Percentiles rank a stretch among this genome's conserved stretches.
These are phyloP conservation scores for Actias luna DNA, from an alignment of 2,888 invertebrate species.

Conservation along the genomic window DNA sequence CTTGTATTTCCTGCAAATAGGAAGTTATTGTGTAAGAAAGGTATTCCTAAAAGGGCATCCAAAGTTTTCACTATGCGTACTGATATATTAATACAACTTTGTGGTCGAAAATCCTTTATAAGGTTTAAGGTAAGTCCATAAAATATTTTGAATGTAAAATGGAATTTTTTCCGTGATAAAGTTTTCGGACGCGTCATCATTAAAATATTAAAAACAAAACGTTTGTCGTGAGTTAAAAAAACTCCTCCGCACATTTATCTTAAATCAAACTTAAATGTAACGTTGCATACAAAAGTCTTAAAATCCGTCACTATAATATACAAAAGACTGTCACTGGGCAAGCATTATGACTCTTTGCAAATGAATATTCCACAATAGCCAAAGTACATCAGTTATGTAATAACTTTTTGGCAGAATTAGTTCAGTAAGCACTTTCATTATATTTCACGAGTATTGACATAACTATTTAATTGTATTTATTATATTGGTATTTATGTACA, in stretches of 20 bases:
- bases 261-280: constrained; percentile 8
- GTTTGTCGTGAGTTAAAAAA: constrained; percentile 23
- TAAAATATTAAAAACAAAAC: constrained; percentile 43
- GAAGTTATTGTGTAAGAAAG: too few species aligned
- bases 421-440: too few species aligned
- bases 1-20: too few species aligned
- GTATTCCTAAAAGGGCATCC: too few species aligned
- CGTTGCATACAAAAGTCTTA: constrained; percentile 8
- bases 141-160: constrained; percentile 24
- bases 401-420: too few species aligned
- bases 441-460: too few species aligned
- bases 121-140: constrained; percentile 1
- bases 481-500: too few species aligned
- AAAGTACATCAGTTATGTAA: too few species aligned
- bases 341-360: neutral
- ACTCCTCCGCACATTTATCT: constrained; percentile 26
- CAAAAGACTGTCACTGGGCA: neutral
- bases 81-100: neutral
- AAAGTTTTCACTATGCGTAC: too few species aligned
- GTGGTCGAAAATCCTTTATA: neutral
- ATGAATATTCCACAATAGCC: neutral
- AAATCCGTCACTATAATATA: neutral
- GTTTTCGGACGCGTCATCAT: constrained; percentile 36
- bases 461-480: too few species aligned
- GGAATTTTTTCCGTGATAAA: neutral